A percentile compares a stretch with the other conserved stretches of the same genome.
These are phyloP conservation scores for Medauroidea extradentata DNA, from an alignment of 1,140 invertebrate species.

Conservation along the genomic window DNA sequence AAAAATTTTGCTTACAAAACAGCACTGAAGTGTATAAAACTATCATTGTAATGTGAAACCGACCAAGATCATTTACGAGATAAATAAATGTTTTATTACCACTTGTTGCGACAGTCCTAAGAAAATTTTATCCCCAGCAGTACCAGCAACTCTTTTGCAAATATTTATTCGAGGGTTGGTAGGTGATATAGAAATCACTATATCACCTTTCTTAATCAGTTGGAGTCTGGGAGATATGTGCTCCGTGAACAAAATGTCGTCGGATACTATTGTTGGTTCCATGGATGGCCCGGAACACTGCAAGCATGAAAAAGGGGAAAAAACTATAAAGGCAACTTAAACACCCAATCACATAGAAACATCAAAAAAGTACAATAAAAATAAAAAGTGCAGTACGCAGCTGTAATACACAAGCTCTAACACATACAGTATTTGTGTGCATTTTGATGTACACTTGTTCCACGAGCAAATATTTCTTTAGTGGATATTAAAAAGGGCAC, in stretches of 20 bases:
- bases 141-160: conserved; percentile 76
- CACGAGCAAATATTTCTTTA: too few species aligned
- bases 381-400: conserved; percentile 1
- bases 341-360: too few species aligned
- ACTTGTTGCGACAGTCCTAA: conserved; percentile 39
- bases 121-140: conserved; percentile 69
- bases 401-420: not conserved
- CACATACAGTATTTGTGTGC: not conserved
- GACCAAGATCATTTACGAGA: too few species aligned
- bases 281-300: conserved; percentile 85
- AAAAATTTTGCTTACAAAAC: too few species aligned
- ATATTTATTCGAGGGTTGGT: conserved; percentile 72
- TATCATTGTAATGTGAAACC: too few species aligned
- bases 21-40: too few species aligned
- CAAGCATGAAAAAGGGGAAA: too few species aligned
- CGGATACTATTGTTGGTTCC: conserved; percentile 79
- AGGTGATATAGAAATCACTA: conserved; percentile 77
- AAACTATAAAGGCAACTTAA: too few species aligned
- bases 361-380: conserved; percentile 1
- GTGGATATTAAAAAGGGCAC: too few species aligned
- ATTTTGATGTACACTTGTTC: not conserved
- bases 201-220: conserved; percentile 66
- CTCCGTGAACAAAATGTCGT: conserved; percentile 79
- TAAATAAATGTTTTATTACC: conserved; percentile 21
- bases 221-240: conserved; percentile 62